Conservation (phyloP, 2,888 invertebrate species). For the Branchipolynoe longqiensis region DNA sequence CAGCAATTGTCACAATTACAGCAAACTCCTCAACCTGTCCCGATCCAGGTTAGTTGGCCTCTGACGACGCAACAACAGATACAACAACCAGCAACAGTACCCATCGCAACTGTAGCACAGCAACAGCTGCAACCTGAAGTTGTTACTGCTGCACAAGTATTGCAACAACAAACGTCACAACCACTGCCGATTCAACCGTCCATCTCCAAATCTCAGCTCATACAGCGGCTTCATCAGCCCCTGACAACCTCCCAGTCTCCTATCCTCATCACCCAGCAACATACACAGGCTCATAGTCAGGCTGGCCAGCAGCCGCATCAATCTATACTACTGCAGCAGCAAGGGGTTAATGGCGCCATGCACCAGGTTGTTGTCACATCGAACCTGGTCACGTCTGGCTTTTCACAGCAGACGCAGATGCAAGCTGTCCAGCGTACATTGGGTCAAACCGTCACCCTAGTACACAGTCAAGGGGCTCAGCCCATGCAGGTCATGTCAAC, state of each 20-base stretch:
- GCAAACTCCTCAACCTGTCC: background rate
- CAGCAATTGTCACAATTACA: no score
- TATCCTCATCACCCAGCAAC: slow-evolving; percentile 15
- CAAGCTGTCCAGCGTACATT: background rate
- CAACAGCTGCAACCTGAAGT: background rate
- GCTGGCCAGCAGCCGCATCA: slow-evolving; percentile 54
- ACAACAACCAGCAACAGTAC: background rate
- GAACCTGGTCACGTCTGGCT: background rate
- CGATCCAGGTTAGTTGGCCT: no score
- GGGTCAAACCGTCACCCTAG: background rate
- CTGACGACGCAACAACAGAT: no score
- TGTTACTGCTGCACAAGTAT: background rate
- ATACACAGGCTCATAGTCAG: slow-evolving; percentile 32
- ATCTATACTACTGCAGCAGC: background rate
- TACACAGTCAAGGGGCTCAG: slow-evolving; percentile 42
- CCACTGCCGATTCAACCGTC: slow-evolving; percentile 36
- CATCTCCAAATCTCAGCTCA: slow-evolving; percentile 47
- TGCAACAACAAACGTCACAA: slow-evolving; percentile 7
- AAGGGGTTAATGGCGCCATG: background rate
- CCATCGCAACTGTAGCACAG: no score
- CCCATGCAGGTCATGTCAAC: slow-evolving; percentile 33
- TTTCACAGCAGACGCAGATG: slow-evolving; percentile 42
- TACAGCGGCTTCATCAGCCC: slow-evolving; percentile 39
- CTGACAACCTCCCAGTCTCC: background rate
- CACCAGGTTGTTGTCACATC: slow-evolving; percentile 40